Evolutionary conservation across 2,888 invertebrate species (phyloP).

Genomic region (Spodoptera picta): DNA sequence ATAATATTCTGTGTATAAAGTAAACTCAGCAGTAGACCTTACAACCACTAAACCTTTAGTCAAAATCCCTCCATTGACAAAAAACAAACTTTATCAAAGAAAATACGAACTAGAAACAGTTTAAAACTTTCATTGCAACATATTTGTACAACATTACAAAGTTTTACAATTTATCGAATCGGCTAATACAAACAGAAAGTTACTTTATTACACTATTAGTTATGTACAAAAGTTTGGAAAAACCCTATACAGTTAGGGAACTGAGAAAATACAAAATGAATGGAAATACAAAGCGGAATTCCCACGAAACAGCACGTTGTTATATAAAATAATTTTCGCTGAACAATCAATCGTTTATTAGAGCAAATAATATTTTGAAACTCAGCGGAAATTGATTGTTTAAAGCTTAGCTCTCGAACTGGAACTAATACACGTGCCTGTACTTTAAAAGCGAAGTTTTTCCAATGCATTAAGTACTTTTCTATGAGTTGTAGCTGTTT

Average conservation of each 20-base stretch:
- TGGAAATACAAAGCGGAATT: conserved; percentile 26
- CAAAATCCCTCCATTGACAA: conserved; percentile 3
- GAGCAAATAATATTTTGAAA: conserved; percentile 30
- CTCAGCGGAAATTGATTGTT: conserved; percentile 18
- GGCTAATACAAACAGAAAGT: conserved; percentile 37
- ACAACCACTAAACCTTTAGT: neutral
- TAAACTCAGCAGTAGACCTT: neutral
- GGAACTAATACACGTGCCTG: neutral
- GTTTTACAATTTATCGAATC: conserved; percentile 37
- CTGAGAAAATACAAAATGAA: conserved; percentile 28
- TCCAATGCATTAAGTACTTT: neutral
- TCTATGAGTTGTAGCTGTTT: too few relatives aligned
- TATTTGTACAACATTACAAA: conserved; percentile 26
- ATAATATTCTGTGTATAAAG: neutral
- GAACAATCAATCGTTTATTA: conserved; percentile 49
- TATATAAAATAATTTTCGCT: conserved; percentile 35
- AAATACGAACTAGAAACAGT: neutral
- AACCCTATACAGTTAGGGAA: conserved; percentile 21
- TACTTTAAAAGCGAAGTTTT: conserved; percentile 12
- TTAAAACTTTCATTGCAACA: conserved; percentile 31
- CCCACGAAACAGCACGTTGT: conserved; percentile 6
- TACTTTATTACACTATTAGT: conserved; percentile 33
- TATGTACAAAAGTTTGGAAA: conserved; percentile 31
- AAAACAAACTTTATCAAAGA: conserved; percentile 16
- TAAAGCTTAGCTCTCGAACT: conserved; percentile 18